These are phyloP conservation scores for Drosophila paramelanica DNA, from an alignment of 2,888 invertebrate species.

Conservation along the genomic window DNA sequence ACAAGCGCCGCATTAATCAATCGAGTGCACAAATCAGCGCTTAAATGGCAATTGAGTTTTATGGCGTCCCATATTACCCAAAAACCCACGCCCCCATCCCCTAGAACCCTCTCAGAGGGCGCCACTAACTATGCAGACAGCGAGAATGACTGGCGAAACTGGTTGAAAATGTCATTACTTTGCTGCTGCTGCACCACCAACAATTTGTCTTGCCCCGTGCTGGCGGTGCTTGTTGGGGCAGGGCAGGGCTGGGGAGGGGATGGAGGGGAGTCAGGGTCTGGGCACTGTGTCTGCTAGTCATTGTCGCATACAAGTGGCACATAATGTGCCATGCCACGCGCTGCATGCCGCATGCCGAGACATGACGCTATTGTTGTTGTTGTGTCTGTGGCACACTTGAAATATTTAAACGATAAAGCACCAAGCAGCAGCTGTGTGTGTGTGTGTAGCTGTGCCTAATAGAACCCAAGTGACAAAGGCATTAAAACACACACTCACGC, in stretches of 20 bases:
- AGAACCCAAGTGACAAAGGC: constrained; percentile 76
- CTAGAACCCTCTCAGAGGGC: constrained; percentile 27
- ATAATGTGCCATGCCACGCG: constrained; percentile 62
- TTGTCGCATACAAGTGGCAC: constrained; percentile 72
- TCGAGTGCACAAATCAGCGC: constrained; percentile 70
- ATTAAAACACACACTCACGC: constrained; percentile 38
- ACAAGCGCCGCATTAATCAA: constrained; percentile 53
- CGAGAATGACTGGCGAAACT: constrained; percentile 38
- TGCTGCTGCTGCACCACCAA: constrained; percentile 48
- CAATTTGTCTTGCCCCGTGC: constrained; percentile 63
- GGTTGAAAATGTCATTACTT: constrained; percentile 68
- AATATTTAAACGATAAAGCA: constrained; percentile 76
- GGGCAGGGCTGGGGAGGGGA: too few species aligned
- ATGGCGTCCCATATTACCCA: constrained; percentile 30
- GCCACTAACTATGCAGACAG: constrained; percentile 25
- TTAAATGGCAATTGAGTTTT: constrained; percentile 69
- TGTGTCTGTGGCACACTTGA: constrained; percentile 63
- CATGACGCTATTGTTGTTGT: constrained; percentile 39
- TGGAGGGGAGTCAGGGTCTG: neutral
- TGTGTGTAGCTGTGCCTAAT: constrained; percentile 67
- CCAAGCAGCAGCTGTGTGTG: constrained; percentile 23
- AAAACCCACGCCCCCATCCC: constrained; percentile 1
- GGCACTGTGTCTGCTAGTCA: constrained; percentile 41
- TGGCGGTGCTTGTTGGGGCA: neutral
- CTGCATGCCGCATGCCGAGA: constrained; percentile 52